Evolutionary conservation across 2,888 invertebrate species (phyloP).

Genomic region (Synergus gifuensis): DNA sequence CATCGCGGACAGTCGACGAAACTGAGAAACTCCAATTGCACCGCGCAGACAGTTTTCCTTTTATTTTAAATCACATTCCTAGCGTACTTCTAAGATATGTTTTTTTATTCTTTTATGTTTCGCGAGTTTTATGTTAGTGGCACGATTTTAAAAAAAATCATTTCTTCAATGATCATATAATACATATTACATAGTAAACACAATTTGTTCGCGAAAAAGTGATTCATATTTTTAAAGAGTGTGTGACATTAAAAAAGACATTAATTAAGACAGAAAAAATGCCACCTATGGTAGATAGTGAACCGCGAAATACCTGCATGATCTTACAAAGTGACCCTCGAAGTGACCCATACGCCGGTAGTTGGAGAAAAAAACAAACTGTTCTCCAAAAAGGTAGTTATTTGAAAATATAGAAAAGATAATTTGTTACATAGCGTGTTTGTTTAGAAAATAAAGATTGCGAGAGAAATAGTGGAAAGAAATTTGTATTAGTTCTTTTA

Average conservation of each 20-base stretch:
- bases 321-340: constrained; percentile 28
- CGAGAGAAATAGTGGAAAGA: background rate
- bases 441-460: too few relatives aligned
- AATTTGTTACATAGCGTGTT: background rate
- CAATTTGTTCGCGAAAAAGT: background rate
- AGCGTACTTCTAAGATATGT: background rate
- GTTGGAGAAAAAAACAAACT: constrained; percentile 20
- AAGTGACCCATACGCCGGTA: constrained; percentile 9
- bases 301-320: background rate
- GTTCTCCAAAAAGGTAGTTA: background rate
- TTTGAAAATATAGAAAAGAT: background rate
- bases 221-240: constrained; percentile 11
- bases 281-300: constrained; percentile 29
- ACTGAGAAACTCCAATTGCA: constrained; percentile 51
- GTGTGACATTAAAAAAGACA: background rate
- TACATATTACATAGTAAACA: background rate
- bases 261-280: background rate
- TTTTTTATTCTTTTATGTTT: background rate
- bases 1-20: constrained; percentile 59
- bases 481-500: background rate
- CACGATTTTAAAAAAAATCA: background rate
- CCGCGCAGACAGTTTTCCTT: background rate
- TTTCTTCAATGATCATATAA: background rate
- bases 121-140: background rate
- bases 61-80: background rate